phyloP scores from a whole-genome alignment of 2,888 invertebrate genomes.

The Spatulosminthurus flaviceps region DNA sequence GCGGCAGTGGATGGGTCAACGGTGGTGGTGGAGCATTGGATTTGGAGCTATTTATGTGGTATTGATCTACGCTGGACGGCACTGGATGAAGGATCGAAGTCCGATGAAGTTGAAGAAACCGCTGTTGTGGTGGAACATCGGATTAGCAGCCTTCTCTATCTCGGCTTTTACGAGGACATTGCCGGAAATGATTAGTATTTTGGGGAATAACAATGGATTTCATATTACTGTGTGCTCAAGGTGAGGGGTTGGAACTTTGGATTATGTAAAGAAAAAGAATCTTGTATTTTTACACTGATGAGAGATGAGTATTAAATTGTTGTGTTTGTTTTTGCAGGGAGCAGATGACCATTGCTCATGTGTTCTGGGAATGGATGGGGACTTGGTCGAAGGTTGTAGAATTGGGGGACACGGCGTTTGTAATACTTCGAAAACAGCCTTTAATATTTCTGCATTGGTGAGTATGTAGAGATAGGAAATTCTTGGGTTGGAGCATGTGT shows the following conservation, averaged over 20 bases:
- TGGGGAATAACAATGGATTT: conserved; percentile 43
- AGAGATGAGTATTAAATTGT: not conserved
- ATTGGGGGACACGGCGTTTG: conserved; percentile 93
- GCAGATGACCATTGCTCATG: conserved; percentile 48
- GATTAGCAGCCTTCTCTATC: conserved; percentile 48
- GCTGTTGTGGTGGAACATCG: conserved; percentile 50
- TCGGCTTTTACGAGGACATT: conserved; percentile 50
- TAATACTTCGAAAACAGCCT: conserved; percentile 90
- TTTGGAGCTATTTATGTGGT: conserved; percentile 41
- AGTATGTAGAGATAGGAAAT: not conserved
- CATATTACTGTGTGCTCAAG: conserved; percentile 51
- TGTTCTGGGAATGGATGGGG: conserved; percentile 97
- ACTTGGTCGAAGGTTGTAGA: conserved; percentile 79
- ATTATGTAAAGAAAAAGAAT: too few relatives aligned
- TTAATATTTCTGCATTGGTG: conserved; percentile 83
- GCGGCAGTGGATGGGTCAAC: conserved; percentile 41
- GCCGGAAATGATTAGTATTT: conserved; percentile 47
- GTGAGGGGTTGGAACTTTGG: conserved; percentile 20
- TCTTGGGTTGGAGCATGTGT: too few relatives aligned
- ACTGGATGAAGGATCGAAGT: conserved; percentile 47
- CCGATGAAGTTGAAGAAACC: conserved; percentile 44
- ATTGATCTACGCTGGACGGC: conserved; percentile 39
- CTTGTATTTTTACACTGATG: not conserved
- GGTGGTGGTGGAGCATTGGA: conserved; percentile 45
- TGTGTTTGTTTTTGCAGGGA: conserved; percentile 36